Base-by-base conservation (phyloP, 1,140 invertebrate species). In the Drosophila sucinea region DNA sequence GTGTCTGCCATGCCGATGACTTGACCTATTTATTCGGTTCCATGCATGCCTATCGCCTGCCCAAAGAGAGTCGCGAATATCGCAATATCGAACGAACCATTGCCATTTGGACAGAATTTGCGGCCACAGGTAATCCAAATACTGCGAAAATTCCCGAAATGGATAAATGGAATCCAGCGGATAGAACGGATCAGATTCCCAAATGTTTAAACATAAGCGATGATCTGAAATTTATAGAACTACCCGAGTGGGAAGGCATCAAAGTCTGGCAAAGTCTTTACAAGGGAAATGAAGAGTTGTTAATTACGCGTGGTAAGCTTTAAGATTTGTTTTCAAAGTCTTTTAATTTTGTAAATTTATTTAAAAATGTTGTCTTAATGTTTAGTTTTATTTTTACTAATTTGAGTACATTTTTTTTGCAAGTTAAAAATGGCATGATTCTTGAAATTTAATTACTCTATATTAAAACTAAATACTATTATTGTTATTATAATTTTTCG, bases 1-100 rank as follows among this genome's bases (percentile, higher is more conserved):
- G 91, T 25, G 93, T 94, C 0, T 93, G 92, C 73, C 95, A 96
- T 83, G 94, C 93, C 0, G 95, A 96, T 68, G 95, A 96, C 57
- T 57, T 95, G 5, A 93, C 93, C 51, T 95, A 95, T 89, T 74
- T 95, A 27, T 96, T 95, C 76, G 89, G 92, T 65, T 93, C 92
- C 58, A 71, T 85, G 33, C 73, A 93, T 38, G 92, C 92, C 8
- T 75, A 82, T 4, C 92, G 93, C 41, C 41, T 92, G 82, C 82
- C 92, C 29, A 83, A 84, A 17, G 91, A 86, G 2, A 81, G 90
- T 6, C 83, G 75, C 4, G 91, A 90, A 27, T 92, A 92, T 57
- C 81, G 80, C 47, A 85, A 90, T 4, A 93, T 93, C 41, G 80
- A 86, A 60, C 64, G 89, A 11, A 91, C 87, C 11, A 56, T 91